phyloP scores from a whole-genome alignment of 2,113 vertebrate species.

The Colius striatus region DNA sequence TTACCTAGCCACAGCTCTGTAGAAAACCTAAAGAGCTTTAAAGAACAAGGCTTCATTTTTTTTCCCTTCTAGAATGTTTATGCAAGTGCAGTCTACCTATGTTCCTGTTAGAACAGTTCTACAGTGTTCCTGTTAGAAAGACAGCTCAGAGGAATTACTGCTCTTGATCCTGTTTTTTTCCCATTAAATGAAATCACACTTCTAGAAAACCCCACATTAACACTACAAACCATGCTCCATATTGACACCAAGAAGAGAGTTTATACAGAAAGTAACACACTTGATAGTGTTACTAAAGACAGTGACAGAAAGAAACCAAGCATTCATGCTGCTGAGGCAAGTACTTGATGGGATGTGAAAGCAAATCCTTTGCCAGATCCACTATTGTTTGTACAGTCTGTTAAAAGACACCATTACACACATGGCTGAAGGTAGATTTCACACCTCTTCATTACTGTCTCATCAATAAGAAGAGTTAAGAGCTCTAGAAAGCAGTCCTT shows the following conservation, averaged over 20 bases:
- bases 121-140: too few relatives aligned
- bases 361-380: not conserved
- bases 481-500: not conserved
- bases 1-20: not conserved
- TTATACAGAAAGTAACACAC: not conserved
- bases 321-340: not conserved
- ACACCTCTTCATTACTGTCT: not conserved
- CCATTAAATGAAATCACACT: not conserved
- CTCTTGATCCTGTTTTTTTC: not conserved
- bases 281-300: not conserved
- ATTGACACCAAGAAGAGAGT: not conserved
- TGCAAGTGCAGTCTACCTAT: not conserved
- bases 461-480: not conserved
- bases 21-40: not conserved
- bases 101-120: too few relatives aligned
- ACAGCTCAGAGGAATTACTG: not conserved
- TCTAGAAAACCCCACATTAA: not conserved
- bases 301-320: not conserved
- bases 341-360: not conserved
- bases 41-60: not conserved
- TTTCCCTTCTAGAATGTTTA: not conserved
- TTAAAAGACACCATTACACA: not conserved
- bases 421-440: not conserved
- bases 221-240: not conserved
- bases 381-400: not conserved